These are phyloP conservation scores for Pseudolaguvia tuberculata DNA, from an alignment of 2,113 vertebrate genomes.

Conservation along the genomic window DNA sequence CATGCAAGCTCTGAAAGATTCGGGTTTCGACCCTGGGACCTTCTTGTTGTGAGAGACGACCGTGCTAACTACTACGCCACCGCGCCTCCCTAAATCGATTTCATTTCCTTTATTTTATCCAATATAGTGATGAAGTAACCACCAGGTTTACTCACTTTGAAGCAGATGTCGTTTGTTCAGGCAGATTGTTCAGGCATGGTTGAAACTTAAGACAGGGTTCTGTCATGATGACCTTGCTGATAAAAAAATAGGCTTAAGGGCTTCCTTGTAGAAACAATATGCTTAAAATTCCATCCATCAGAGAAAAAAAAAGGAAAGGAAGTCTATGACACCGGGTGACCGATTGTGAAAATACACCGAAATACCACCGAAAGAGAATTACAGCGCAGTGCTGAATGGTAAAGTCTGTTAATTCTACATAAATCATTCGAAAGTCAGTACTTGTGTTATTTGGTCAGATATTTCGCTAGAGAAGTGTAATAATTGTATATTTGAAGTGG, in stretches of 20 bases:
- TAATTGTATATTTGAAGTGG: neutral
- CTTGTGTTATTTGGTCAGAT: neutral
- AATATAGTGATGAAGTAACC: constrained; percentile 2
- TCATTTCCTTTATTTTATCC: too few species aligned
- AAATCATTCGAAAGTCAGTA: neutral
- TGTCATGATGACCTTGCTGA: constrained; percentile 46
- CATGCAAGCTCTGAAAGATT: too few species aligned
- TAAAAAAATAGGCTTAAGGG: constrained; percentile 45
- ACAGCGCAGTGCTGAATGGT: neutral
- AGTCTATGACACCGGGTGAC: constrained; percentile 20
- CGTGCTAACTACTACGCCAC: too few species aligned
- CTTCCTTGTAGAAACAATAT: constrained; percentile 44
- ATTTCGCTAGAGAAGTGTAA: neutral
- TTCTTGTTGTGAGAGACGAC: too few species aligned
- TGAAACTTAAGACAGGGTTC: constrained; percentile 40
- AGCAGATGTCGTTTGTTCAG: constrained; percentile 47
- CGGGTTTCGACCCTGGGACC: too few species aligned
- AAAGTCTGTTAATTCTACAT: constrained; percentile 1
- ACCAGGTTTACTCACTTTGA: constrained; percentile 32
- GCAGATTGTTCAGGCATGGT: constrained; percentile 37
- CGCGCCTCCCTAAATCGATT: too few species aligned
- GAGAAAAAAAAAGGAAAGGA: constrained; percentile 31
- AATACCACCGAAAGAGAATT: constrained; percentile 1
- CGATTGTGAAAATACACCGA: constrained; percentile 18
- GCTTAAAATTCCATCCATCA: constrained; percentile 45